Percentiles rank a stretch among this genome's conserved stretches.
Evolutionary conservation across 2,888 invertebrate species (phyloP).

Genomic region (Apoda limacodes): DNA sequence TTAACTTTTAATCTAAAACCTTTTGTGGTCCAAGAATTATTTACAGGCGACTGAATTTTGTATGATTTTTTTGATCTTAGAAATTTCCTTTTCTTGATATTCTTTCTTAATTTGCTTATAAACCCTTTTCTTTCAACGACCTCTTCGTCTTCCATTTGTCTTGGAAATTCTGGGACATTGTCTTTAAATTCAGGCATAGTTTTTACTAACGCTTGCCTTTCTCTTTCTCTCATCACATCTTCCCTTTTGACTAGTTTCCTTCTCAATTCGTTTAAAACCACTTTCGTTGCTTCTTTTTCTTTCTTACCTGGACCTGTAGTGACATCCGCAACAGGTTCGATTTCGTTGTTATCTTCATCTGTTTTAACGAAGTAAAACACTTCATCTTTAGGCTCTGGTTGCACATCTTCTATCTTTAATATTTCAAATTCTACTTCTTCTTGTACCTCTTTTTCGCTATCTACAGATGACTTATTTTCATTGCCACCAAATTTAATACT

Average conservation of each 20-base stretch:
- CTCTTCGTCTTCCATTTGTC: conserved; percentile 47
- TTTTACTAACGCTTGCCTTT: conserved; percentile 54
- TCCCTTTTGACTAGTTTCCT: conserved; percentile 56
- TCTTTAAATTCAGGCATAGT: conserved; percentile 54
- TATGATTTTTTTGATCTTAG: conserved; percentile 26
- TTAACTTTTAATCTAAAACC: conserved; percentile 25
- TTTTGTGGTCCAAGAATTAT: conserved; percentile 18
- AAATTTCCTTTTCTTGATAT: conserved; percentile 20
- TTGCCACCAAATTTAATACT: conserved; percentile 31
- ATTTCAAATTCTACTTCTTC: conserved; percentile 24
- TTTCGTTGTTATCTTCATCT: conserved; percentile 35
- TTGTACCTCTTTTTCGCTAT: conserved; percentile 24
- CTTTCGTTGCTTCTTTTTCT: conserved; percentile 46
- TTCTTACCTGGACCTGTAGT: conserved; percentile 47
- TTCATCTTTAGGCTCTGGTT: conserved; percentile 50
- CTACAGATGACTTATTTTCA: conserved; percentile 20
- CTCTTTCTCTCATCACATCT: conserved; percentile 59
- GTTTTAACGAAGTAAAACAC: conserved; percentile 59
- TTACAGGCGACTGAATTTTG: conserved; percentile 21
- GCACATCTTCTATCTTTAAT: conserved; percentile 43
- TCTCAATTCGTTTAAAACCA: conserved; percentile 51
- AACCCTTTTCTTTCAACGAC: conserved; percentile 37
- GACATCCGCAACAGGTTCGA: conserved; percentile 34
- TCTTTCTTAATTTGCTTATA: conserved; percentile 33
- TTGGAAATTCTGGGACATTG: conserved; percentile 51